Base-by-base conservation (phyloP, 2,888 invertebrate genomes). In the Branchellion lobata region DNA sequence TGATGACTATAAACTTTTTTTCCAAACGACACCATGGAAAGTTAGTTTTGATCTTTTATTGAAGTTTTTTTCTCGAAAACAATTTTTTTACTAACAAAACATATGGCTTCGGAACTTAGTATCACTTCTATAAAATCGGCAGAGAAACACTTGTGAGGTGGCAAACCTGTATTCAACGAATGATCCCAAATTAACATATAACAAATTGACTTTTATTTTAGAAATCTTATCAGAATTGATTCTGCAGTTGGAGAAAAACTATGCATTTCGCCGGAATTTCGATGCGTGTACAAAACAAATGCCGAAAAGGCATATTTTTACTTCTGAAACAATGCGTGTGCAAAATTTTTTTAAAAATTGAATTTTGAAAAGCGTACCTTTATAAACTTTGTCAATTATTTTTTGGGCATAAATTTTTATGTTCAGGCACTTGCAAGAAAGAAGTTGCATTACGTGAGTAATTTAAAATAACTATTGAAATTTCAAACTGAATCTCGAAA, bases 351-450 rank as follows among this genome's bases (percentile, higher is more conserved):
- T 47, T 14, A 47, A 47, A 47, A 47, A 14, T 47, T 14, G 18
- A 47, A 14, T 8, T 18, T 8, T 47, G 11, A 14, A 57, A 24
- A 57, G 21, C 3, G n/a, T 24, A 57, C 61, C 61, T 57, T 57
- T 57, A 57, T 14, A 57, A 57, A 57, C 21, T 18, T 8, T 57
- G 5, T 57, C 61, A 24, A 5, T 57, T 57, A 57, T 57, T 24
- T n/a, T 57, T 57, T 57, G 11, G n/a, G 61, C 61, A 57, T 57
- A 24, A 57, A 57, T 57, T 24, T 57, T 57, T 24, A 57, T n/a
- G 61, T 57, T 57, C 61, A 57, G 24, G 21, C 61, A 57, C 61
- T 57, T 57, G 24, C 61, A 57, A 57, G 61, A 57, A 57, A 57
- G 8, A 57, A 57, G 61, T 57, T 57, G 21, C 61, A 57, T 57